phyloP scores from a whole-genome alignment of 2,888 invertebrate species.

The Coleophora deauratella region DNA sequence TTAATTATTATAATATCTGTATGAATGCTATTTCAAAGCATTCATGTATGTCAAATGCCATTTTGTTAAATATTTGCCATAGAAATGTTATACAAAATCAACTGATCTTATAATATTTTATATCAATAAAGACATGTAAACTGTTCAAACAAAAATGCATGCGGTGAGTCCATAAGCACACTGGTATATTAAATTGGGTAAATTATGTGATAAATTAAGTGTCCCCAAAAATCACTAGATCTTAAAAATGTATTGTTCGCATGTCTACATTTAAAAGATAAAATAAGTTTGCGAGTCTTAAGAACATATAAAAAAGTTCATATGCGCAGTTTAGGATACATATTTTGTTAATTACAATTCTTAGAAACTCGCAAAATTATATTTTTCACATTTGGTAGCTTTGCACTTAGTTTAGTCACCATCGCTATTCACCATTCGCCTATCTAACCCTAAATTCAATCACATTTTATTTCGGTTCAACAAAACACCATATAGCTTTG shows the following conservation, averaged over 20 bases:
- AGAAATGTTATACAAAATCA: conserved; percentile 69
- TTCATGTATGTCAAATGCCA: conserved; percentile 61
- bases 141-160: conserved; percentile 10
- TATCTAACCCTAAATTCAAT: conserved; percentile 62
- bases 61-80: conserved; percentile 52
- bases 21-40: conserved; percentile 59
- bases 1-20: conserved; percentile 65
- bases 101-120: conserved; percentile 46
- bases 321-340: conserved; percentile 11
- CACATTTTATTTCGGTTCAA: conserved; percentile 59
- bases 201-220: neutral
- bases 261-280: conserved; percentile 2
- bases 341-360: conserved; percentile 26
- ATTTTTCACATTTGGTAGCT: conserved; percentile 24
- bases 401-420: conserved; percentile 20
- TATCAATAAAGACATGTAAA: conserved; percentile 16
- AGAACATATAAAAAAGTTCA: conserved; percentile 11
- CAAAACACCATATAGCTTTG: conserved; percentile 52
- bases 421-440: conserved; percentile 33
- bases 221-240: neutral
- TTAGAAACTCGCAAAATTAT: conserved; percentile 22
- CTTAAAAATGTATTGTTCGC: neutral
- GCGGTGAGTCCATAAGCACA: conserved; percentile 1
- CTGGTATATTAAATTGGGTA: conserved; percentile 7
- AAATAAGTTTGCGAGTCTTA: conserved; percentile 17